Evolutionary conservation across 2,888 invertebrate genomes (phyloP).

Genomic region (Abrostola tripartita): DNA sequence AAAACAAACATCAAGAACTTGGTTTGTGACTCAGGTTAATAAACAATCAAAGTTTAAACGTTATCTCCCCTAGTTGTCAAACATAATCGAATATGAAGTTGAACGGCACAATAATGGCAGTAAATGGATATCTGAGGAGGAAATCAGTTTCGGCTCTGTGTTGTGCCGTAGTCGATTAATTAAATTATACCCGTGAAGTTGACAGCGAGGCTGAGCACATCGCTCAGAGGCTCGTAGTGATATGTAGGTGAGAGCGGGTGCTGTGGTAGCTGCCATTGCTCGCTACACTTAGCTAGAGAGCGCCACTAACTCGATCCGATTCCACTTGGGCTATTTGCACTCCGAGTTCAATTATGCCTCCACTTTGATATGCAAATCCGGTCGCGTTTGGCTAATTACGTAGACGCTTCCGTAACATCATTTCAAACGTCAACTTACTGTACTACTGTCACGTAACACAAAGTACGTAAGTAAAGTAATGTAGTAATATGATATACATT

Average conservation of each 20-base stretch:
- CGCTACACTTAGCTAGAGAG: slow-evolving; percentile 76
- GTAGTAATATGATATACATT: slow-evolving; percentile 3
- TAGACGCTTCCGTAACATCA: slow-evolving; percentile 80
- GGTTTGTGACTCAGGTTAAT: neutral
- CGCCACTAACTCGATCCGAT: slow-evolving; percentile 84
- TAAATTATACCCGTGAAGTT: slow-evolving; percentile 80
- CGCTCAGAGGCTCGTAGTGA: slow-evolving; percentile 54
- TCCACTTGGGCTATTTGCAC: slow-evolving; percentile 86
- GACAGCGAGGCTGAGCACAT: slow-evolving; percentile 61
- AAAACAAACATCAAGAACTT: neutral
- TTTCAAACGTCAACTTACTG: slow-evolving; percentile 75
- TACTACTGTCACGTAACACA: slow-evolving; percentile 23
- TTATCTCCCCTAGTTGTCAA: slow-evolving; percentile 59
- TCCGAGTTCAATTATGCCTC: slow-evolving; percentile 84
- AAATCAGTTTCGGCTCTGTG: slow-evolving; percentile 79
- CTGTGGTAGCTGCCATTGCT: slow-evolving; percentile 62
- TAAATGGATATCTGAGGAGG: slow-evolving; percentile 83
- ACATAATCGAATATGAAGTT: slow-evolving; percentile 77
- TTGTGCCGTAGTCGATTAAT: slow-evolving; percentile 82
- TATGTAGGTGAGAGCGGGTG: slow-evolving; percentile 46
- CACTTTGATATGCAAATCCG: slow-evolving; percentile 87
- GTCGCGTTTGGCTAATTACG: slow-evolving; percentile 85
- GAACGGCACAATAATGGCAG: slow-evolving; percentile 80
- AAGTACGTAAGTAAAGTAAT: slow-evolving; percentile 12
- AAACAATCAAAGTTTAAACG: slow-evolving; percentile 13